Base-by-base conservation (phyloP, 2,888 invertebrate species). In the Eubasilissa splendida region DNA sequence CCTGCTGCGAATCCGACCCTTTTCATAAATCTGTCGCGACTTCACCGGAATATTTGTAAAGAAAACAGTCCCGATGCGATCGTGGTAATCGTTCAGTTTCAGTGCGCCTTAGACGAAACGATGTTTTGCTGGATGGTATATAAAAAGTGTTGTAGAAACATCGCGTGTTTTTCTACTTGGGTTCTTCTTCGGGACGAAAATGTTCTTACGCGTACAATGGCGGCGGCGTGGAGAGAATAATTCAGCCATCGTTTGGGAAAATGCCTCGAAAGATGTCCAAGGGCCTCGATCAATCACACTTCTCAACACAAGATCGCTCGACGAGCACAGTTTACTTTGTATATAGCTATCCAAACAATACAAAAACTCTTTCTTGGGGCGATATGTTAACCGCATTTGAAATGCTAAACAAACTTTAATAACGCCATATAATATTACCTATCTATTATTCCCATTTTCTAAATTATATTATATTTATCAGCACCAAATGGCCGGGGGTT, bases 281-380 rank as follows among this genome's bases (percentile, higher is more conserved):
- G 70, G 70, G 53, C 54, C 54, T 54, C 70, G 22, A 70, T 70
- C 70, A 70, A 70, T 70, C 70, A 70, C 70, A 70, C 22, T 70
- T 70, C 31, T 22, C 54, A n/a, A 10, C 22, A 14, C 53, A 3
- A 58, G 54, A 70, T 54, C 70, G 53, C 10, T 70, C 53, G 10
- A 70, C 70, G 54, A 68, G 1, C 2, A 42, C 42, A 5, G 42
- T 42, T 42, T 42, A 7, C 42, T 42, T 7, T 22, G 22, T 22
- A 7, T 42, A 42, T 42, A 42, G 4, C 3, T 42, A 42, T 42
- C 4, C 42, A 42, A 42, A 42, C 42, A 42, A 42, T 2, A 42
- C 42, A 42, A 42, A 42, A 42, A 42, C 42, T 42, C 42, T 42
- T 42, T 42, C 42, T 42, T 42, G 2, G 42, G 42, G 4, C 22